These are phyloP conservation scores for Hippoglossus hippoglossus DNA, from an alignment of 2,797 vertebrate species.

Conservation along the genomic window DNA sequence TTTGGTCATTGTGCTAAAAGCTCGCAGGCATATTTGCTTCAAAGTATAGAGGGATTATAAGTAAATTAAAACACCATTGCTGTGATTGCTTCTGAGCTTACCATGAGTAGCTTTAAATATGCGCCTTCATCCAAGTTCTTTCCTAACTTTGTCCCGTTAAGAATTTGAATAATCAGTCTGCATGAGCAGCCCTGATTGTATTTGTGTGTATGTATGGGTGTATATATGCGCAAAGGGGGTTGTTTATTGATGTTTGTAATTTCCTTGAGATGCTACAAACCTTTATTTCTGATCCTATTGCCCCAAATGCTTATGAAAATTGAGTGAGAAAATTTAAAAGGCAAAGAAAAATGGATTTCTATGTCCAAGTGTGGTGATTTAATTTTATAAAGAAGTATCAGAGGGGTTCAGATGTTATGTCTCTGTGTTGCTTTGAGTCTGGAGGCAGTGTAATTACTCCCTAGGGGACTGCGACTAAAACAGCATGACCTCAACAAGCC, in stretches of 20 bases:
- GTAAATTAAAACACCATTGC: constrained; percentile 50
- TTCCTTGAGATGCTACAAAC: no score
- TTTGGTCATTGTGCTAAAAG: constrained; percentile 58
- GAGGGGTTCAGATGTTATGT: not conserved
- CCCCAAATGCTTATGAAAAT: not conserved
- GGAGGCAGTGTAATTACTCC: not conserved
- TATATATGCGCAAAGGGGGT: not conserved
- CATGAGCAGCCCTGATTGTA: constrained; percentile 13
- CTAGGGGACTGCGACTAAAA: not conserved
- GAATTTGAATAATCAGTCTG: constrained; percentile 24
- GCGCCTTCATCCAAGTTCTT: constrained; percentile 18
- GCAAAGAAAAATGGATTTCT: not conserved
- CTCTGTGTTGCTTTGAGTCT: not conserved
- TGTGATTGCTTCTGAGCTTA: constrained; percentile 40
- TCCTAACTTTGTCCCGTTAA: constrained; percentile 42
- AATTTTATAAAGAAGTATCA: no score
- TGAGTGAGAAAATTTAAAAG: not conserved
- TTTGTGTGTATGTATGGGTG: not conserved
- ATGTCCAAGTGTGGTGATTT: no score
- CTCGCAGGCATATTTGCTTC: constrained; percentile 49
- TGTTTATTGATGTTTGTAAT: constrained; percentile 8
- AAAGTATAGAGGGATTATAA: constrained; percentile 46
- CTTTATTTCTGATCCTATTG: no score
- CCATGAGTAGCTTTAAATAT: constrained; percentile 35
- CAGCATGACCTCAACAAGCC: not conserved